These are phyloP conservation scores for Thripadectes ignobilis DNA, from an alignment of 2,797 vertebrate species.

Conservation along the genomic window DNA sequence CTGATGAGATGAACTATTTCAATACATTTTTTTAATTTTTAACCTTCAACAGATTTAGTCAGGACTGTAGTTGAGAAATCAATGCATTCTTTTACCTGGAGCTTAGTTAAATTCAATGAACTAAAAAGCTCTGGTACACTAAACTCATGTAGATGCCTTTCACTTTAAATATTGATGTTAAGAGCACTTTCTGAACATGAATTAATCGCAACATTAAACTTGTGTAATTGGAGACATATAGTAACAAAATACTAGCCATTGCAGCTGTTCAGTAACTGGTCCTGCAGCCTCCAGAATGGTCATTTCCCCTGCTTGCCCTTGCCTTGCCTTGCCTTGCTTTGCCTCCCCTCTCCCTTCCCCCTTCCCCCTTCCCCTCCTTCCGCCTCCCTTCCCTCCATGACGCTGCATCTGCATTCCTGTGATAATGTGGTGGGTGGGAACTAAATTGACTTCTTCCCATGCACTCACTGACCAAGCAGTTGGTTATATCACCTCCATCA, in stretches of 20 bases:
- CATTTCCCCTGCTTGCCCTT: no score
- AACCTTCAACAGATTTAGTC: not conserved
- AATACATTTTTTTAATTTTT: not conserved
- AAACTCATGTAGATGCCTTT: not conserved
- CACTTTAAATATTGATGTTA: constrained; percentile 6
- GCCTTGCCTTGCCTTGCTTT: no score
- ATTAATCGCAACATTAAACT: not conserved
- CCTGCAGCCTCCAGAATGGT: not conserved
- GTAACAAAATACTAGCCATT: not conserved
- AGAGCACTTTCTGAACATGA: not conserved
- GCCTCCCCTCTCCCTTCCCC: no score
- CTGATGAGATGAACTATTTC: not conserved
- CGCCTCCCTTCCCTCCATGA: no score
- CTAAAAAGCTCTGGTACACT: not conserved
- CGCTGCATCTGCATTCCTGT: not conserved
- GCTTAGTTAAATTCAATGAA: not conserved
- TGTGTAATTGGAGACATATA: not conserved
- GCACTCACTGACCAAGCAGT: not conserved
- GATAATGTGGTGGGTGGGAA: not conserved
- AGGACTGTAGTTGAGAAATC: not conserved
- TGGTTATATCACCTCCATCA: not conserved
- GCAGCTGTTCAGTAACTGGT: not conserved
- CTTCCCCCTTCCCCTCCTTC: not conserved
- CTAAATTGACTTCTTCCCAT: fast-evolving
- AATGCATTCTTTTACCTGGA: not conserved